phyloP scores from a whole-genome alignment of 2,113 vertebrate species.

The Progne subis region DNA sequence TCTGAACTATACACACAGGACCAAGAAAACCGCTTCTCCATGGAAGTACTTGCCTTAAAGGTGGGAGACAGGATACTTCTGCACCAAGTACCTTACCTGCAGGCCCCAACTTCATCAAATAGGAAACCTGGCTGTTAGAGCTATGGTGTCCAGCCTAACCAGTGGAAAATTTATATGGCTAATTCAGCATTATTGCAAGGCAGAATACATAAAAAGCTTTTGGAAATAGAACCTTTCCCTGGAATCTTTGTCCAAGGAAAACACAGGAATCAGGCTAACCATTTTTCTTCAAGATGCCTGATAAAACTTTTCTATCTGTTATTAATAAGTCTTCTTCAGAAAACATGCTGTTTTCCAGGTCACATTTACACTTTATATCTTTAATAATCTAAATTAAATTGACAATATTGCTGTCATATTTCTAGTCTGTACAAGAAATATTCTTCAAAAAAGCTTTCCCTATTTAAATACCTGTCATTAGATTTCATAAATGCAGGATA shows the following conservation, averaged over 20 bases:
- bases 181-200: not conserved
- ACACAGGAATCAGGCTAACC: not conserved
- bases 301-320: not conserved
- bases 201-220: not conserved
- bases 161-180: not conserved
- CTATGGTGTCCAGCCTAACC: not conserved
- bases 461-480: not conserved
- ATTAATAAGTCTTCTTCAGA: not conserved
- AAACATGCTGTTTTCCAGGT: not conserved
- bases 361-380: not conserved
- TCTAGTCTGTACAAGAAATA: not conserved
- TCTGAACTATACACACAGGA: not conserved
- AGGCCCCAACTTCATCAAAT: not conserved
- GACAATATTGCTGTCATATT: not conserved
- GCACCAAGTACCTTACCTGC: not conserved
- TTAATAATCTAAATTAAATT: not conserved
- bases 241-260: not conserved
- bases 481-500: not conserved
- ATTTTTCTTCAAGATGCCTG: not conserved
- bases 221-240: not conserved
- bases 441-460: not conserved
- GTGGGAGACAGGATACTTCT: not conserved
- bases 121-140: not conserved
- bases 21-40: accelerated
- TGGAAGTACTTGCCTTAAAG: not conserved